These are phyloP conservation scores for Redunca redunca DNA, from an alignment of 2,113 vertebrate species.

Conservation along the genomic window DNA sequence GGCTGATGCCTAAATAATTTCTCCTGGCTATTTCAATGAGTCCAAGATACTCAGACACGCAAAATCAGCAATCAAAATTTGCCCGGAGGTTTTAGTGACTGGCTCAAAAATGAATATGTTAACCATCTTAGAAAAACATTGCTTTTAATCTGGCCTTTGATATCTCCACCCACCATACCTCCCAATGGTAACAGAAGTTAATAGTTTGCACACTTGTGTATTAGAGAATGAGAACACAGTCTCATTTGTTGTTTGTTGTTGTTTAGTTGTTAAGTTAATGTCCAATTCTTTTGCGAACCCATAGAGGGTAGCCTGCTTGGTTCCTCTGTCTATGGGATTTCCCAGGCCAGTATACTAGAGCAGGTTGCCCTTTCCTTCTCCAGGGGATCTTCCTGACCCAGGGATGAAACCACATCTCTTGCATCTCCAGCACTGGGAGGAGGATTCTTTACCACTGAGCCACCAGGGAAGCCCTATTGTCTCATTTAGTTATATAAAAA, in stretches of 20 bases:
- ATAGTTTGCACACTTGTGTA: not conserved
- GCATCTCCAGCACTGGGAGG: not conserved
- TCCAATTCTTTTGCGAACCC: not conserved
- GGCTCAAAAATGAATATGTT: not conserved
- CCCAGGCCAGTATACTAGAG: not conserved
- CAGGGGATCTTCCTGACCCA: not conserved
- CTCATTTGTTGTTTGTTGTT: not conserved
- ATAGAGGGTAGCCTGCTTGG: not conserved
- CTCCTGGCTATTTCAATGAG: not conserved
- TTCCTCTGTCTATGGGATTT: not conserved
- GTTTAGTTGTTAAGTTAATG: not conserved
- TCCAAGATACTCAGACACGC: not conserved
- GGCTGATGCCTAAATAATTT: not conserved
- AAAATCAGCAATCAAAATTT: constrained; percentile 20
- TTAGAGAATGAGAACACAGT: not conserved
- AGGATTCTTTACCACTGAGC: not conserved
- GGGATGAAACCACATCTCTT: not conserved
- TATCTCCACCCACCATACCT: not conserved
- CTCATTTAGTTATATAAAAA: not conserved
- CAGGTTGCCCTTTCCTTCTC: not conserved
- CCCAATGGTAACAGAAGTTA: not conserved
- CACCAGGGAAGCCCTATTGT: not conserved
- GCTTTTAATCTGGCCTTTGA: not conserved
- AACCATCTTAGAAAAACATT: not conserved
- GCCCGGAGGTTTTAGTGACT: not conserved